Conservation (phyloP, 2,113 vertebrate species). For the Propithecus coquereli region DNA sequence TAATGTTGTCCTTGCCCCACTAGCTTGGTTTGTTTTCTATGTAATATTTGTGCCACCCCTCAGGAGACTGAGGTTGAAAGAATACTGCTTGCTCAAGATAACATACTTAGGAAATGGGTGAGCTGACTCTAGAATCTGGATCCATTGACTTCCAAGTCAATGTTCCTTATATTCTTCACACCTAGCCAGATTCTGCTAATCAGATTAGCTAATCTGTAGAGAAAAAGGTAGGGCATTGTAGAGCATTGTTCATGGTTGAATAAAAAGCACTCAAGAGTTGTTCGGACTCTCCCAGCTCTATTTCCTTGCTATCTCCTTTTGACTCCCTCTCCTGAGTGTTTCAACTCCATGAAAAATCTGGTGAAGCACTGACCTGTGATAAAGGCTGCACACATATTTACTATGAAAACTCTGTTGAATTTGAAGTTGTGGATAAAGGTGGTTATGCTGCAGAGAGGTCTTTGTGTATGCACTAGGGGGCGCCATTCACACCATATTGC, state of each 20-base stretch:
- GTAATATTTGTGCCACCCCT: not conserved
- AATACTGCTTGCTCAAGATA: not conserved
- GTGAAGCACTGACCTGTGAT: not conserved
- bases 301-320: not conserved
- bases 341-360: not conserved
- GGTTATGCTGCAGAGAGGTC: not conserved
- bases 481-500: not conserved
- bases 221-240: not conserved
- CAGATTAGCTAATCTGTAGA: not conserved
- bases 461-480: not conserved
- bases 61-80: not conserved
- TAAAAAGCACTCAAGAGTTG: not conserved
- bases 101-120: not conserved
- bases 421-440: not conserved
- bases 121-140: not conserved
- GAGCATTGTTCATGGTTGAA: not conserved
- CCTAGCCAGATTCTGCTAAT: not conserved
- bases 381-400: not conserved
- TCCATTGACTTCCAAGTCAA: not conserved
- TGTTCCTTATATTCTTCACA: not conserved
- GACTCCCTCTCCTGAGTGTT: not conserved
- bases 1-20: not conserved
- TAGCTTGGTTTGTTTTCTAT: not conserved
- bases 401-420: not conserved
- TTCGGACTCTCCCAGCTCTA: not conserved